Evolutionary conservation across 2,888 invertebrate species (phyloP).

Genomic region (Synanthedon vespiformis): DNA sequence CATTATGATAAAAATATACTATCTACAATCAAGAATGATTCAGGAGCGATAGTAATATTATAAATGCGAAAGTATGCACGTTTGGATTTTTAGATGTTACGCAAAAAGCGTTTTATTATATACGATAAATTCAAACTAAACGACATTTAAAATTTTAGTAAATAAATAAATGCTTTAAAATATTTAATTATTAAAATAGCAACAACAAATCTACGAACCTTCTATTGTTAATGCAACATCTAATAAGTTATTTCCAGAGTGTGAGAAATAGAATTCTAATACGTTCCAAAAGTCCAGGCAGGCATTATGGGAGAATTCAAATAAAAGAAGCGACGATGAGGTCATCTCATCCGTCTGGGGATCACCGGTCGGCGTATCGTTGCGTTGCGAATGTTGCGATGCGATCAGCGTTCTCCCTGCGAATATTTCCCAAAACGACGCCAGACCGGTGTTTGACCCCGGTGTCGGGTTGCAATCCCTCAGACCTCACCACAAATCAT

Average conservation of each 20-base stretch:
- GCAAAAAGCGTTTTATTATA: too few relatives aligned
- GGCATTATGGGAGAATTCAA: conserved; percentile 9
- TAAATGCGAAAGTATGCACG: too few relatives aligned
- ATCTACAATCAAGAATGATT: background rate
- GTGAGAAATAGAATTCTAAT: too few relatives aligned
- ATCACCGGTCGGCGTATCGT: conserved; percentile 10
- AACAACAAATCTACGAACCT: too few relatives aligned
- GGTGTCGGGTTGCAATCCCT: conserved; percentile 28
- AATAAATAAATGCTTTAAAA: too few relatives aligned
- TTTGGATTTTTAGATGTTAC: too few relatives aligned
- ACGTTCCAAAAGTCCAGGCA: too few relatives aligned
- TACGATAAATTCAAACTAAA: too few relatives aligned
- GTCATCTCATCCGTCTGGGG: conserved; percentile 32
- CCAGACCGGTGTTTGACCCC: conserved; percentile 63
- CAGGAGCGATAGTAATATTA: background rate
- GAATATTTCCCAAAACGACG: conserved; percentile 53
- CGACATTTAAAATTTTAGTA: too few relatives aligned
- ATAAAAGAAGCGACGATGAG: conserved; percentile 42
- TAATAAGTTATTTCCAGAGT: too few relatives aligned
- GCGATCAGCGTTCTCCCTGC: conserved; percentile 29
- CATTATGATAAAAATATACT: background rate
- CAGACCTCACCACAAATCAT: conserved; percentile 39
- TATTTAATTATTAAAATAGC: too few relatives aligned
- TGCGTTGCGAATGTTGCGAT: conserved; percentile 12
- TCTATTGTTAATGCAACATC: too few relatives aligned